These are phyloP conservation scores for Sarcophaga peregrina DNA, from an alignment of 1,140 invertebrate genomes.

Conservation along the genomic window DNA sequence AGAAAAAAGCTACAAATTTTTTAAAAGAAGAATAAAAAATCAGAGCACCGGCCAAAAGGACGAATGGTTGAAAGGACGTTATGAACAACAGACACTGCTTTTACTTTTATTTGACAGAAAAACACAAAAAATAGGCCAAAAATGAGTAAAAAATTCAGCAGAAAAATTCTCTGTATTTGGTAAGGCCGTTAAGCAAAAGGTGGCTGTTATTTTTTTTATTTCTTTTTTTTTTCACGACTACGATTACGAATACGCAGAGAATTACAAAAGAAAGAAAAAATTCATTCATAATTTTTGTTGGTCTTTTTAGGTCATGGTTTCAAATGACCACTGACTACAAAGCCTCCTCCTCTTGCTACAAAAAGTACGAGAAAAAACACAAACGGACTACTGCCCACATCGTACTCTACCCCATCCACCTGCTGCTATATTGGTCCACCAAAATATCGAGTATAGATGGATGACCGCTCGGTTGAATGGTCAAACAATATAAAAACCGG, in stretches of 20 bases:
- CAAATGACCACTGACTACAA: constrained; percentile 29
- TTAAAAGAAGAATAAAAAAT: constrained; percentile 4
- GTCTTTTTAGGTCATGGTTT: constrained; percentile 37
- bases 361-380: not conserved
- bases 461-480: not conserved
- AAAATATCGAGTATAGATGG: too few relatives aligned
- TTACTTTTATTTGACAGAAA: constrained; percentile 35
- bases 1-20: not conserved
- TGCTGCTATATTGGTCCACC: not conserved
- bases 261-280: not conserved
- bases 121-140: constrained; percentile 33
- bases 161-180: not conserved
- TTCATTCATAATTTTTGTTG: constrained; percentile 42
- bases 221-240: too few relatives aligned
- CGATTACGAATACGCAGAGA: not conserved
- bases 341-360: constrained; percentile 17
- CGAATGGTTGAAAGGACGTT: not conserved
- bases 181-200: not conserved
- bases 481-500: not conserved
- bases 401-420: not conserved
- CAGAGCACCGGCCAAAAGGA: not conserved
- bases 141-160: constrained; percentile 7
- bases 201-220: not conserved
- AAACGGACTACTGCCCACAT: not conserved
- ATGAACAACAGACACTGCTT: constrained; percentile 9